Percentiles rank a stretch among this genome's conserved stretches.
These are phyloP conservation scores for Adineta ricciae DNA, from an alignment of 2,888 invertebrate species.

Conservation along the genomic window DNA sequence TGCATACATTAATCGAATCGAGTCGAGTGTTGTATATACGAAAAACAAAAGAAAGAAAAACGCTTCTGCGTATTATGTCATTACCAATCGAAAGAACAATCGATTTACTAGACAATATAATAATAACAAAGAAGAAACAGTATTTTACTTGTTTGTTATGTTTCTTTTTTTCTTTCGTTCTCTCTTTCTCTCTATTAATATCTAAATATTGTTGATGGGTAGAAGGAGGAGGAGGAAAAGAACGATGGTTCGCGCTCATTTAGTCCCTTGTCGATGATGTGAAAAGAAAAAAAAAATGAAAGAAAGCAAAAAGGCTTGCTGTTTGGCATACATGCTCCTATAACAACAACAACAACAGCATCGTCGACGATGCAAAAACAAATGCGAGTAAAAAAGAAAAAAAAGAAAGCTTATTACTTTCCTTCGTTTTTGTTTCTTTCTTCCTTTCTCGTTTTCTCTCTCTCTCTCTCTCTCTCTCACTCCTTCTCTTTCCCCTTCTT, in stretches of 20 bases:
- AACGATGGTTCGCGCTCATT: not conserved
- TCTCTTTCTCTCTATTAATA: not conserved
- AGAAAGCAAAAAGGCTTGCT: not conserved
- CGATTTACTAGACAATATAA: not conserved
- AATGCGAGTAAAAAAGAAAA: not conserved
- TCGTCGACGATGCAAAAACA: not conserved
- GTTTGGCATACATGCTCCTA: not conserved
- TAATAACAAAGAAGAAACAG: not conserved
- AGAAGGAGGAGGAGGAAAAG: not conserved
- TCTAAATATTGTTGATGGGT: not conserved
- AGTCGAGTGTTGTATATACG: not conserved
- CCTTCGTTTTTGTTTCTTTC: not conserved
- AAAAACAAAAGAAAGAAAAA: not conserved
- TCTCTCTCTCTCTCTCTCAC: not conserved
- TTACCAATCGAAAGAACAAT: slow-evolving; percentile 1
- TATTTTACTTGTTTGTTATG: not conserved
- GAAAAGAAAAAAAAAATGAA: not conserved
- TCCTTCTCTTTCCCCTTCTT: no score
- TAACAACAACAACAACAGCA: slow-evolving; percentile 2
- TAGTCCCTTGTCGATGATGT: not conserved
- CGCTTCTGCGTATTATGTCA: not conserved
- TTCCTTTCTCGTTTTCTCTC: not conserved
- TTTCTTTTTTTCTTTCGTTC: not conserved
- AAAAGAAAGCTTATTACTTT: not conserved
- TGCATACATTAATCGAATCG: not conserved